Conservation (phyloP, 2,797 vertebrate genomes). For the Xerus rutilus region DNA sequence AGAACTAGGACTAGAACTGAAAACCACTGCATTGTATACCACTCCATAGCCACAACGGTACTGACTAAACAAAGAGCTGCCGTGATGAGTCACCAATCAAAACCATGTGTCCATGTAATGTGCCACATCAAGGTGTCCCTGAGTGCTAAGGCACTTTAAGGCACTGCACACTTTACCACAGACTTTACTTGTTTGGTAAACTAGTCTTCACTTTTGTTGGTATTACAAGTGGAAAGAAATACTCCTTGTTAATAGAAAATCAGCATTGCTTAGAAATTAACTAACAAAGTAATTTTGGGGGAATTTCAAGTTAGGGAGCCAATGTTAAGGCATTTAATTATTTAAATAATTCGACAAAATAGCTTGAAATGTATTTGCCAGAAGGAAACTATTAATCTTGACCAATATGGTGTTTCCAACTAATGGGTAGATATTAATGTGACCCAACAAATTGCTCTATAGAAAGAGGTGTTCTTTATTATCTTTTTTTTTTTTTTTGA, state of each 20-base stretch:
- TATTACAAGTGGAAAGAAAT: not conserved
- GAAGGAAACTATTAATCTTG: not conserved
- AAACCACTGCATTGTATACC: not conserved
- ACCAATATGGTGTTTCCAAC: not conserved
- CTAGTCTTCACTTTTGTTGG: not conserved
- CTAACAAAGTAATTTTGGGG: not conserved
- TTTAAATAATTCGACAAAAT: not conserved
- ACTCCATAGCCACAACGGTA: not conserved
- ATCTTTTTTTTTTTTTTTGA: no score
- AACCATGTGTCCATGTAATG: not conserved
- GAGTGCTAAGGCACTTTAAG: not conserved
- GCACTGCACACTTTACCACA: no score
- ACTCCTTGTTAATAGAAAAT: not conserved
- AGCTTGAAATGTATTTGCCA: not conserved
- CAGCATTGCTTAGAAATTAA: not conserved
- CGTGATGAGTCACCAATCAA: not conserved
- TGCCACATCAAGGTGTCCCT: not conserved
- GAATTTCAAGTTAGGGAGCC: conserved; percentile 25
- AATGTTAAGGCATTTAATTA: not conserved
- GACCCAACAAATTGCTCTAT: not conserved
- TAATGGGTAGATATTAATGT: not conserved
- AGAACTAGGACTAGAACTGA: not conserved
- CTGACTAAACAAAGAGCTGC: accelerated
- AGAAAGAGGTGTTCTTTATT: not conserved
- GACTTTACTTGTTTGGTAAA: not conserved